Evolutionary conservation across 2,113 vertebrate genomes (phyloP).

Genomic region (Chunga burmeisteri): DNA sequence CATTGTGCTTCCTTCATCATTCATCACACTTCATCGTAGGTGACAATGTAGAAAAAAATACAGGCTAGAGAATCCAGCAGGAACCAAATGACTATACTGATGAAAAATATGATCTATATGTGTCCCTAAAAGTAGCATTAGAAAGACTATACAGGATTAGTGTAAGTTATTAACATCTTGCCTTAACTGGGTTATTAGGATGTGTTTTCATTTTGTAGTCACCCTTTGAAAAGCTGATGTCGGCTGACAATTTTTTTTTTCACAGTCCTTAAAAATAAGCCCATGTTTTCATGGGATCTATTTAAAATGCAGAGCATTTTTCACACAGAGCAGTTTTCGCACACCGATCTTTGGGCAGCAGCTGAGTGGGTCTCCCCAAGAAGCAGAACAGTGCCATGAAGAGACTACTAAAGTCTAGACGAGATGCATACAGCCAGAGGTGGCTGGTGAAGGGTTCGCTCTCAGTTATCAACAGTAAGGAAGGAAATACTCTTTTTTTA

Average conservation of each 20-base stretch:
- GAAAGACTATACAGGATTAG: neutral
- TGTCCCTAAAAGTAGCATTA: neutral
- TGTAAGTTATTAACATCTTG: neutral
- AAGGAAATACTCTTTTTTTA: neutral
- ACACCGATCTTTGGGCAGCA: neutral
- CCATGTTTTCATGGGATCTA: neutral
- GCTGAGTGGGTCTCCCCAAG: neutral
- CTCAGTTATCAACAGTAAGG: neutral
- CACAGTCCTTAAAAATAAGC: neutral
- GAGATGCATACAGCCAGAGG: neutral
- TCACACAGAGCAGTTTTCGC: neutral
- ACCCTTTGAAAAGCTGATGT: neutral
- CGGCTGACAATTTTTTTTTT: neutral
- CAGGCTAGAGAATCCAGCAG: neutral
- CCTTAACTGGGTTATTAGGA: neutral
- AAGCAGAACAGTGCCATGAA: neutral
- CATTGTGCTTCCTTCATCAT: neutral
- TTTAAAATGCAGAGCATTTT: neutral
- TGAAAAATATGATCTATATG: neutral
- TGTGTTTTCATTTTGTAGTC: neutral
- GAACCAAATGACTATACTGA: neutral
- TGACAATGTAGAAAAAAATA: neutral
- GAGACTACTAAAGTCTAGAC: fast-evolving
- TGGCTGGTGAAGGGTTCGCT: neutral
- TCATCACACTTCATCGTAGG: neutral